Conservation (phyloP, 2,113 vertebrate genomes). For the Alectura lathami region DNA sequence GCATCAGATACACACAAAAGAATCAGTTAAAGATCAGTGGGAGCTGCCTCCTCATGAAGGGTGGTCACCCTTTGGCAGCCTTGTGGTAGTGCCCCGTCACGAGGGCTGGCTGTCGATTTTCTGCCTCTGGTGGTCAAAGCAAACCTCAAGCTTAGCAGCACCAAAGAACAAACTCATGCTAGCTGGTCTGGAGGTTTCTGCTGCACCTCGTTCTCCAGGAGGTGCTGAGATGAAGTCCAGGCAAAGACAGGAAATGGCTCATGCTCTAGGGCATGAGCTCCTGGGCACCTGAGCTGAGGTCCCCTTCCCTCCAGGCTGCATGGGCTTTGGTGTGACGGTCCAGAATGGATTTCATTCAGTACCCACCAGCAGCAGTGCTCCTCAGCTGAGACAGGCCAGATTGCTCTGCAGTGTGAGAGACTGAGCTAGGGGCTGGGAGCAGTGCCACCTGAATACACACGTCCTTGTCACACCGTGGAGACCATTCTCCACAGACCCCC, state of each 20-base stretch:
- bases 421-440: not conserved
- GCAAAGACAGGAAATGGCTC: not conserved
- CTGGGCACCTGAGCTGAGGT: rapidly evolving
- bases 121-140: not conserved
- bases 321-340: rapidly evolving
- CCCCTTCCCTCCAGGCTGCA: not conserved
- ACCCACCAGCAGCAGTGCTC: not conserved
- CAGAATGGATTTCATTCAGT: not conserved
- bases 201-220: not conserved
- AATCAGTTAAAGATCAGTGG: not conserved
- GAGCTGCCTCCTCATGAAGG: too few relatives aligned
- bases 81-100: not conserved
- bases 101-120: not conserved
- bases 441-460: not conserved
- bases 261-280: not conserved
- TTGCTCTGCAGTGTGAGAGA: not conserved
- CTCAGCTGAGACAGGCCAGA: too few relatives aligned
- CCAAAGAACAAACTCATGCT: not conserved
- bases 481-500: not conserved
- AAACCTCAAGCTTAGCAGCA: not conserved
- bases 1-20: not conserved
- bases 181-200: not conserved
- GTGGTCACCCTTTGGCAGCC: not conserved
- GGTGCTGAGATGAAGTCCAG: rapidly evolving
- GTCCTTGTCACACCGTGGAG: not conserved